Conservation (phyloP, 2,797 vertebrate species). For the Urocyon cinereoargenteus region DNA sequence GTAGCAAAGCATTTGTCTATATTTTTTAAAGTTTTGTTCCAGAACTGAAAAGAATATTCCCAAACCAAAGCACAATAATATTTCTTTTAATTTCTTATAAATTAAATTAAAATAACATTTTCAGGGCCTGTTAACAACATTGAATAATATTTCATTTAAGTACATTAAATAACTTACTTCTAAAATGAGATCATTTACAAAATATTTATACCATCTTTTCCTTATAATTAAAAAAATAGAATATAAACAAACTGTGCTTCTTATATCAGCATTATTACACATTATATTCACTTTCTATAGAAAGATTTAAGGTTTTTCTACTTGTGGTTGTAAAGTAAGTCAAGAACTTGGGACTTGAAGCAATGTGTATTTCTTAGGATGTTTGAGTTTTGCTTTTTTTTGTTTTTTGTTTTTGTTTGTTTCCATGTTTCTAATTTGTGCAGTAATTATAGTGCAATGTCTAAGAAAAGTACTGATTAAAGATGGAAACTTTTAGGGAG, state of each 20-base stretch:
- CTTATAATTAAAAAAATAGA: neutral
- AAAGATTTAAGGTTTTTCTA: neutral
- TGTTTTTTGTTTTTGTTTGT: too few relatives aligned
- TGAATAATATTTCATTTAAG: conserved; percentile 57
- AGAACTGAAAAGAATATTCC: neutral
- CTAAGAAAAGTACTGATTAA: conserved; percentile 25
- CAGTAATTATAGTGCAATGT: neutral
- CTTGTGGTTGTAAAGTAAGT: neutral
- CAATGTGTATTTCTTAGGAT: neutral
- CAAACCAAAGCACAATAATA: conserved; percentile 2
- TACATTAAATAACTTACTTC: neutral
- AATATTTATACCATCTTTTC: neutral
- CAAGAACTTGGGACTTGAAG: neutral
- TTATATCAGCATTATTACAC: neutral
- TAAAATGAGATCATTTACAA: neutral
- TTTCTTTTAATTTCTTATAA: conserved; percentile 58
- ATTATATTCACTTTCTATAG: neutral
- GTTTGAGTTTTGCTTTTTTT: neutral
- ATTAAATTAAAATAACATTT: conserved; percentile 51
- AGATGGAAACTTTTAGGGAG: neutral
- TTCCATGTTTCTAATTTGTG: neutral
- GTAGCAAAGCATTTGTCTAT: neutral
- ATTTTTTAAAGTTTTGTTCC: conserved; percentile 28
- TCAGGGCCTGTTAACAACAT: conserved; percentile 35
- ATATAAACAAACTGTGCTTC: neutral